Evolutionary conservation across 2,797 vertebrate genomes (phyloP), one percentile per base, ranked within the genome.

Genomic region (Sus cebifrons): DNA sequence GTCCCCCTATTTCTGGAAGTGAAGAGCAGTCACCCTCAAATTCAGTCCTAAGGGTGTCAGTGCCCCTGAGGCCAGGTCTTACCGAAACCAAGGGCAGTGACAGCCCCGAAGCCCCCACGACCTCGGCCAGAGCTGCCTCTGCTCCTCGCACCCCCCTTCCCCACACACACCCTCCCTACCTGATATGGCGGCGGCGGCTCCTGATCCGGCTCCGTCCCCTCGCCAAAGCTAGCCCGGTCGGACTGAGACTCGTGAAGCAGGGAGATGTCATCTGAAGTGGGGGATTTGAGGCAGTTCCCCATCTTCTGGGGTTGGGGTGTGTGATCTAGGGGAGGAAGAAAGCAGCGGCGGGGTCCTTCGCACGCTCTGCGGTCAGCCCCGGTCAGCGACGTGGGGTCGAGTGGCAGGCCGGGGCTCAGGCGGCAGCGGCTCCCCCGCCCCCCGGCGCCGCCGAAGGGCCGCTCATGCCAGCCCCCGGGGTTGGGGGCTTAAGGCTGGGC

Each of bases 211-310:
- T 99, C 99, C 56, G 99, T 98, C 70, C 99, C 99, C 95, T 99
- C 99, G 95, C 99, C 99, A 97, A 99, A 99, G 98, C 99, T 99
- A 95, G 99, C 99, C 97, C 99, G 98, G 98, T 99, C 99, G 91
- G 99, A 99, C 98, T 99, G 99, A 40, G 99, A 99, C 97, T 99
- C 99, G 91, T 99, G 99, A 10, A 99, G 99, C 98, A 99, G 98
- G 96, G 99, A 99, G 97, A 99, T 99, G 98, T 99, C 99, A 98
- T 99, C 99, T 97, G 99, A 99, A 97, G 99, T 99, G 94, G 99
- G 99, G 98, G 99, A 99, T 98, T 99, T 99, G 97, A 99, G 98
- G 98, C 99, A 99, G 98, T 99, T 99, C 98, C 99, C 99, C 99
- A 99, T 99, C 98, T 99, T 99, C 98, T 96, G 94, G 95, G 93